A percentile compares a stretch with the other conserved stretches of the same genome.
These are phyloP conservation scores for Amaurobius ferox DNA, from an alignment of 2,888 invertebrate species.

Conservation along the genomic window DNA sequence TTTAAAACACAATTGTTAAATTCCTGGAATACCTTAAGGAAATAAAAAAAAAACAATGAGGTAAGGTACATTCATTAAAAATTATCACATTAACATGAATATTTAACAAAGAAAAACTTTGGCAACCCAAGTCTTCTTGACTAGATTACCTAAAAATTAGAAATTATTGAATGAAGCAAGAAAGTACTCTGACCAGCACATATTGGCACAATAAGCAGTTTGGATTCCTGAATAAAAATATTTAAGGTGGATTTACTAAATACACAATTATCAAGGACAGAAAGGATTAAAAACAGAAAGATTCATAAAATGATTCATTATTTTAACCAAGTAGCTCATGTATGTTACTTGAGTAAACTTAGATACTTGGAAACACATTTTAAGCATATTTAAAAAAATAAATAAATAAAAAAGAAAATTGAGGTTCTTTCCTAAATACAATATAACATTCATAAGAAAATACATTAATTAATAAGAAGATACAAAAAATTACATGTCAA, in stretches of 20 bases:
- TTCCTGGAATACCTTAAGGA: not conserved
- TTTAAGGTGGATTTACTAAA: not conserved
- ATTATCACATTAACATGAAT: not conserved
- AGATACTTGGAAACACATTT: too few species aligned
- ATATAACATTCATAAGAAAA: too few species aligned
- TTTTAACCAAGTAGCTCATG: too few species aligned
- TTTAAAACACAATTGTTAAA: not conserved
- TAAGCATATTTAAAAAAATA: too few species aligned
- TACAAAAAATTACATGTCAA: too few species aligned
- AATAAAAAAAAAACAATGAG: not conserved
- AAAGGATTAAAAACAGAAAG: too few species aligned
- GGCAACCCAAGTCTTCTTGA: constrained; percentile 51
- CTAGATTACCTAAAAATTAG: constrained; percentile 36
- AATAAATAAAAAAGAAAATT: too few species aligned
- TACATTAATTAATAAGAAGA: too few species aligned
- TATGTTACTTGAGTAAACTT: too few species aligned
- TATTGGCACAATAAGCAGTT: not conserved
- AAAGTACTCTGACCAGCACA: not conserved
- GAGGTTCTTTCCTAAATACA: too few species aligned
- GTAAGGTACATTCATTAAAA: not conserved
- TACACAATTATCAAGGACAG: not conserved
- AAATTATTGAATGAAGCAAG: not conserved
- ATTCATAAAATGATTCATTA: too few species aligned
- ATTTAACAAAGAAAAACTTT: constrained; percentile 18
- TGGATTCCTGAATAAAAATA: not conserved